Evolutionary conservation across 2,888 invertebrate species (phyloP), one percentile per base, ranked within the genome.

Genomic region (Archaeoteleia sp.): DNA sequence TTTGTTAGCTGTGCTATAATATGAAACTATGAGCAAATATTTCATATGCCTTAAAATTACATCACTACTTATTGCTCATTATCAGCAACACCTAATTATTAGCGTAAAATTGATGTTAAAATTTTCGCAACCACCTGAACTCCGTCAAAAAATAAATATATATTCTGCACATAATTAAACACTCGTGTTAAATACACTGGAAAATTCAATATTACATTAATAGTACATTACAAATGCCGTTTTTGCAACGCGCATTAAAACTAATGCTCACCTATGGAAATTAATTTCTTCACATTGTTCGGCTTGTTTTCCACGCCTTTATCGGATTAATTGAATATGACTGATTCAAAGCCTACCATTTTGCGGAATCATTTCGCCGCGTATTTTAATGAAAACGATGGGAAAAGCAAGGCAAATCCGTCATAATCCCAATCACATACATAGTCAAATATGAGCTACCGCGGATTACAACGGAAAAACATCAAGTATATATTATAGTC

Each of bases 401-500:
- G 54, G 55, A 55, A 63, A 49, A 40, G 54, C 55, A 40, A 20
- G n/a, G 48, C 35, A 46, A 54, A 62, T 37, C 62, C 54, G 46
- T n/a, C 10, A 62, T 62, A 62, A 62, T 62, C 62, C 46, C 32
- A 10, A 23, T 17, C 9, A 12, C 20, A 35, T 39, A 30, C 42
- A 46, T 53, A 15, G 62, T 54, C 54, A 54, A 62, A 62, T 62
- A 62, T 62, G 62, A 62, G 53, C 54, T 62, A 62, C 54, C 62
- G 62, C 62, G 42, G 54, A 54, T 62, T 62, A 62, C 54, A 54
- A 30, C 54, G 12, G 43, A 62, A 62, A 54, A 62, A 54, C 46
- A 13, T 46, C 54, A 48, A 54, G 46, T 45, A 35, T 35, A 48
- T 46, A 62, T 62, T 42, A 62, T 48, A 48, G 42, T 15, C 54